Evolutionary conservation across 37 sponge, comb jelly and placozoan genomes (phyloP), one percentile per base, ranked within the genome.

Genomic region (Corticium candelabrum): DNA sequence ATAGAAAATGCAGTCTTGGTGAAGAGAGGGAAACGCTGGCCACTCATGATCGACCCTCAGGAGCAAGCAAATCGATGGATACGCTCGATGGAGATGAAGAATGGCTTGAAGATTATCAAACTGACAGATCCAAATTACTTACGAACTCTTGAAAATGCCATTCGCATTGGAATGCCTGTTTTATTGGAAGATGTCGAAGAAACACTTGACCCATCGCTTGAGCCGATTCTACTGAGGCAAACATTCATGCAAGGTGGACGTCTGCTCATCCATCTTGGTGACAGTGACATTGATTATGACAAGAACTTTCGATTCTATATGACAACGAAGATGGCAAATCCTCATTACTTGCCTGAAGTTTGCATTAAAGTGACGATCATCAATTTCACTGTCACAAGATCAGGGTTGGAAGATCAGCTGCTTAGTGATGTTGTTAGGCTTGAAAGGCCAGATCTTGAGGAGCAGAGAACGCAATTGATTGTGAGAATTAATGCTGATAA

Each of bases 11-110:
- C 96, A 67, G 87, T 99, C 2, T 79, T 99, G 69, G 91, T 92
- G 37, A 95, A 93, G 37, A 85, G 92, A 67, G 91, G 91, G 40
- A 85, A 92, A 37, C 78, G 99, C 56, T 99, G 99, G 99, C 96
- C 99, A 29, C 85, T 99, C 27, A 95, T 99, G 96, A 99, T 99
- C 50, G 99, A 99, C 41, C 99, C 99, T n/a, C 99, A 99, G 83
- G 99, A 95, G 68, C 96, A 94, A 87, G 98, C 98, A 31, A 94
- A 94, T 71, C 84, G 99, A 11, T 97, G 99, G 99, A 81, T 97
- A 37, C 79, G 86, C 38, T 85, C 81, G 68, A 91, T 85, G 87
- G 99, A 98, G 79, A 67, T 75, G 5, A 90, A 86, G 67, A 98
- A 99, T 82, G 99, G 96, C 0, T 85, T 99, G 29, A 95, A 95